Conservation (phyloP, 1,140 invertebrate genomes). For the Drosophila fuyamai region DNA sequence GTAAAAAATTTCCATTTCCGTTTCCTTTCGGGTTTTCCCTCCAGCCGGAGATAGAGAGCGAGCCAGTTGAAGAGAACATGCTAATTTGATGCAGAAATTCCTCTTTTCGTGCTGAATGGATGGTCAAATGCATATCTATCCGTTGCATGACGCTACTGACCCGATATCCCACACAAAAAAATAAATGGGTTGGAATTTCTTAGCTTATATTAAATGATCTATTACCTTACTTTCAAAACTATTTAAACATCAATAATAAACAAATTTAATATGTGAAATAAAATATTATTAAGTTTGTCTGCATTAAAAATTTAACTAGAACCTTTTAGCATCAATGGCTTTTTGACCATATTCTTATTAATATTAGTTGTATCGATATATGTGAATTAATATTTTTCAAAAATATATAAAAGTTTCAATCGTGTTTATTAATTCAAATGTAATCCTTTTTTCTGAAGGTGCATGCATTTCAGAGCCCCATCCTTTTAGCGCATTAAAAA, state of each 20-base stretch:
- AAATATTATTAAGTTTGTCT: too few relatives aligned
- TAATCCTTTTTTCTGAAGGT: background rate
- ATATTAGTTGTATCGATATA: too few relatives aligned
- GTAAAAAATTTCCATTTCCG: slow-evolving; percentile 71
- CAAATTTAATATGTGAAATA: too few relatives aligned
- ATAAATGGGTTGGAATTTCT: background rate
- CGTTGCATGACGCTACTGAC: background rate
- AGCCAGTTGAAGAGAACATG: slow-evolving; percentile 24
- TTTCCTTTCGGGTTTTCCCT: slow-evolving; percentile 50
- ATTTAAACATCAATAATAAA: too few relatives aligned
- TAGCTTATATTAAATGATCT: background rate
- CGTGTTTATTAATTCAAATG: too few relatives aligned
- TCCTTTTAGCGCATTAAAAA: slow-evolving; percentile 10
- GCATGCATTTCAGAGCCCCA: background rate
- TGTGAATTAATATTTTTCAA: too few relatives aligned
- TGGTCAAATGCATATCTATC: slow-evolving; percentile 33
- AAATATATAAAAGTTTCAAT: too few relatives aligned
- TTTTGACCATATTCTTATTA: too few relatives aligned
- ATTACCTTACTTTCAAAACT: too few relatives aligned
- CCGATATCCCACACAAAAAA: background rate
- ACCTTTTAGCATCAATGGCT: too few relatives aligned
- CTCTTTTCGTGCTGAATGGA: slow-evolving; percentile 18
- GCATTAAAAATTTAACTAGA: too few relatives aligned
- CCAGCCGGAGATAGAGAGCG: slow-evolving; percentile 9
- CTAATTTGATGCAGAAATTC: slow-evolving; percentile 47